Base-by-base conservation (phyloP, 2,797 vertebrate species). In the Phrynocephalus guinanensis region DNA sequence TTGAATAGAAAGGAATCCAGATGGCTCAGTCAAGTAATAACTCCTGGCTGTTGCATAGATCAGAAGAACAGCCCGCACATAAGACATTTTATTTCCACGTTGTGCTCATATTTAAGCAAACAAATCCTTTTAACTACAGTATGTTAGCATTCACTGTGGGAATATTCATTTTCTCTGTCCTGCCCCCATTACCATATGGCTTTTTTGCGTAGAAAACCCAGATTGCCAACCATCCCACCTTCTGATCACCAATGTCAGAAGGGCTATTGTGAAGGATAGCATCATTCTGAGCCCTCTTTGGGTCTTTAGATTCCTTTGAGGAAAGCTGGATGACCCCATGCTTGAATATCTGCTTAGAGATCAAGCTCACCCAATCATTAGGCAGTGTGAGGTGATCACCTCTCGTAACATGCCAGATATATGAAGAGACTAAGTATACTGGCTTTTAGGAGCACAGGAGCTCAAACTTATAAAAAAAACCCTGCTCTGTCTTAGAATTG, bases 81-180 rank as follows among this genome's bases (percentile, higher is more conserved):
- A 75, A 75, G 70, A 22, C 70, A 70, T 88, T 88, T 85, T 85
- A 85, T 85, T 88, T 85, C 52, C 83, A 85, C 81, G 71, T 76
- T 88, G 81, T 80, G 44, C 63, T 71, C 83, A 85, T 15, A 38
- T 81, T 88, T 68, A 76, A 81, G 63, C 48, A 68, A 71, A 75
- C 60, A 66, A 16, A n/a, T 44, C 48, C 60, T 88, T 85, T 81
- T 81, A 81, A 76, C 22, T 67, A 38, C n/a, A 80, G 22, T 3
- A 9, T 67, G 24, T 80, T 67, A 67, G 77, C 28, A 76, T 87
- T 83, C 86, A 87, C 70, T 87, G 63, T 63, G 75, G 22, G 75
- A 52, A 30, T 84, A 76, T 48, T n/a, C 10, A 5, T 80, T 84
- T 72, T 13, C 6, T 72, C 5, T 72, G 72, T 72, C 30, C 71